Percentiles rank a stretch among this genome's conserved stretches.
phyloP scores from a whole-genome alignment of 2,113 vertebrate species.

The Panthera uncia region DNA sequence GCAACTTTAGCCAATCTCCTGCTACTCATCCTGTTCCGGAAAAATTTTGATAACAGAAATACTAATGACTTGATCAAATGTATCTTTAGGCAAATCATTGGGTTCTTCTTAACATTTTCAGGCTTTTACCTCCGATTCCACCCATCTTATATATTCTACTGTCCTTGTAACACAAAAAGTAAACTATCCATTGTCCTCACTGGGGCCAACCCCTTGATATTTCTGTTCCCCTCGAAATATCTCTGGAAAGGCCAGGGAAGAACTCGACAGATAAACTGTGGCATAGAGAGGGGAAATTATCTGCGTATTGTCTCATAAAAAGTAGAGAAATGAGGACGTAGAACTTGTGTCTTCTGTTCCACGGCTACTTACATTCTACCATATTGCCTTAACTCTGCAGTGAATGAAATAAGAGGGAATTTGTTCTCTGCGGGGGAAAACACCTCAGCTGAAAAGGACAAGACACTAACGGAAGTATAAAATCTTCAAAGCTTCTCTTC shows the following conservation, averaged over 20 bases:
- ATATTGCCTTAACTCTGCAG: not conserved
- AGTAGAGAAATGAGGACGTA: not conserved
- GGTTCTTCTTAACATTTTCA: conserved; percentile 1
- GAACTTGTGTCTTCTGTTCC: not conserved
- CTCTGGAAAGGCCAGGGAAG: not conserved
- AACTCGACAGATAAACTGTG: not conserved
- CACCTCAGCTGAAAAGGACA: not conserved
- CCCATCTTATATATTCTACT: not conserved
- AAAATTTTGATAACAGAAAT: not conserved
- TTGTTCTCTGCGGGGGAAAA: not conserved
- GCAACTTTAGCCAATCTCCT: not conserved
- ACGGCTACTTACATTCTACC: not conserved
- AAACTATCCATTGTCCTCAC: not conserved
- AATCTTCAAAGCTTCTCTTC: not conserved
- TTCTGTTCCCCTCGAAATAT: not conserved
- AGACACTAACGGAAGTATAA: not conserved
- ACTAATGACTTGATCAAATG: not conserved
- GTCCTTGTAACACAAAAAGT: not conserved
- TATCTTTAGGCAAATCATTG: not conserved
- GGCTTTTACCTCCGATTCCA: not conserved
- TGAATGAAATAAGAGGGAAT: not conserved
- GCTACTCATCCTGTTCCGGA: not conserved
- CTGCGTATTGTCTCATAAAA: not conserved
- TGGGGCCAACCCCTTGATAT: not conserved
- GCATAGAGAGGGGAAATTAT: not conserved